Conservation (phyloP, 1,140 invertebrate genomes). For the Cepaea nemoralis region DNA sequence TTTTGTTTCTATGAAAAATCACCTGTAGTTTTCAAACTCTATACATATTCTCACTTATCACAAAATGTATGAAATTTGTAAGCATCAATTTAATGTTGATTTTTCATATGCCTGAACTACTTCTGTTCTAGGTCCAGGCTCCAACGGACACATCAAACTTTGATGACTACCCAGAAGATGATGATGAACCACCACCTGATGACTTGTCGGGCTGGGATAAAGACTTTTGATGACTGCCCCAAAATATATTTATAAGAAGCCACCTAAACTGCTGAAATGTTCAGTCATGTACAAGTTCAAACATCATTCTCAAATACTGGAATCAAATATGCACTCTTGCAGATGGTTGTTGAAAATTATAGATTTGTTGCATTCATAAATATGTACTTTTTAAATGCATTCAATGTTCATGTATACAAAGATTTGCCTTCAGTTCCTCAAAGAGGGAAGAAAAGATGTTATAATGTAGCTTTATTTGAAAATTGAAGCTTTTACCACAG, state of each 20-base stretch:
- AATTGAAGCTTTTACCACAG: no score
- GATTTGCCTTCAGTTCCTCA: no score
- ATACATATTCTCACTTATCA: no score
- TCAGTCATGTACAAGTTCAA: not conserved
- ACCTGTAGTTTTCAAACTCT: no score
- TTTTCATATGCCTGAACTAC: conserved; percentile 44
- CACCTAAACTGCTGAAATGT: not conserved
- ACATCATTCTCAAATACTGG: not conserved
- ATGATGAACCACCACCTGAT: conserved; percentile 69
- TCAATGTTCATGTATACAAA: no score
- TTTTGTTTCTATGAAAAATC: no score
- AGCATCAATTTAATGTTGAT: no score
- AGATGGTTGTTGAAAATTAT: not conserved
- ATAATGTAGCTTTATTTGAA: no score
- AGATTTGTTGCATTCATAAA: no score
- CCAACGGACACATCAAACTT: conserved; percentile 70
- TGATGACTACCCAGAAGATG: conserved; percentile 72
- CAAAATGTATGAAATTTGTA: no score
- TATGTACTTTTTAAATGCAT: no score
- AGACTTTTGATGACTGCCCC: conserved; percentile 64
- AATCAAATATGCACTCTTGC: not conserved
- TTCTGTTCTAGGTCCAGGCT: conserved; percentile 65
- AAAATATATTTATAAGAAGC: not conserved
- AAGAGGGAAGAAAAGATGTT: no score
- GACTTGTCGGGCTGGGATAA: conserved; percentile 72